A percentile compares a stretch with the other conserved stretches of the same genome.
These are phyloP conservation scores for Channa maculata DNA, from an alignment of 2,113 vertebrate species.

Conservation along the genomic window DNA sequence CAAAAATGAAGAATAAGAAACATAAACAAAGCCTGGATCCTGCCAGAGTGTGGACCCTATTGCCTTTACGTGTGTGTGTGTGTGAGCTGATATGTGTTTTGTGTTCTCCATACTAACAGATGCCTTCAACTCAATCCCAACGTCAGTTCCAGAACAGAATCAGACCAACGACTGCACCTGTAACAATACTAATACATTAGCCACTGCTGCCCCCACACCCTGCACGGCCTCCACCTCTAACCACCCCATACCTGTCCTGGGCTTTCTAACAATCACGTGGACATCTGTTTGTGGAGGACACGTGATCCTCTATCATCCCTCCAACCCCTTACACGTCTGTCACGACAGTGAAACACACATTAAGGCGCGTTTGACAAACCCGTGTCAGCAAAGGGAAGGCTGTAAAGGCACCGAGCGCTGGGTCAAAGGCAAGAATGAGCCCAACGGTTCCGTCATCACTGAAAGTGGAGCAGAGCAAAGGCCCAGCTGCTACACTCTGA, in stretches of 20 bases:
- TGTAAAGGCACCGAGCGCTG: rapidly evolving
- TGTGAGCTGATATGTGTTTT: too few species aligned
- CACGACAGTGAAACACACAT: rapidly evolving
- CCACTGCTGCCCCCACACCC: rapidly evolving
- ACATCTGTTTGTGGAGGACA: background rate
- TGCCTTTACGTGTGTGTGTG: too few species aligned
- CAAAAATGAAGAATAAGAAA: too few species aligned
- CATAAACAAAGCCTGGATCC: too few species aligned
- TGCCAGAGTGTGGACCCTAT: too few species aligned
- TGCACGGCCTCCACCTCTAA: rapidly evolving
- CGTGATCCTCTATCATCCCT: rapidly evolving
- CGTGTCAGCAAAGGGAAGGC: constrained; percentile 26
- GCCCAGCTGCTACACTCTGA: rapidly evolving
- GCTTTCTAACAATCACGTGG: background rate
- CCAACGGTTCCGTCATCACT: rapidly evolving
- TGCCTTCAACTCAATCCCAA: too few species aligned
- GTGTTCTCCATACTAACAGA: too few species aligned
- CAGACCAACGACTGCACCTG: too few species aligned
- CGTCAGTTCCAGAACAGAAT: too few species aligned
- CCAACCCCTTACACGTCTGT: background rate
- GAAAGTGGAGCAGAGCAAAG: rapidly evolving
- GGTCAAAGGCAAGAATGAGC: rapidly evolving
- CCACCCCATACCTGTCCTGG: rapidly evolving
- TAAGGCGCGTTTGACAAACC: background rate
- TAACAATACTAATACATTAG: too few species aligned